Base-by-base conservation (phyloP, 2,888 invertebrate species). In the Nephrocerus scutellatus region DNA sequence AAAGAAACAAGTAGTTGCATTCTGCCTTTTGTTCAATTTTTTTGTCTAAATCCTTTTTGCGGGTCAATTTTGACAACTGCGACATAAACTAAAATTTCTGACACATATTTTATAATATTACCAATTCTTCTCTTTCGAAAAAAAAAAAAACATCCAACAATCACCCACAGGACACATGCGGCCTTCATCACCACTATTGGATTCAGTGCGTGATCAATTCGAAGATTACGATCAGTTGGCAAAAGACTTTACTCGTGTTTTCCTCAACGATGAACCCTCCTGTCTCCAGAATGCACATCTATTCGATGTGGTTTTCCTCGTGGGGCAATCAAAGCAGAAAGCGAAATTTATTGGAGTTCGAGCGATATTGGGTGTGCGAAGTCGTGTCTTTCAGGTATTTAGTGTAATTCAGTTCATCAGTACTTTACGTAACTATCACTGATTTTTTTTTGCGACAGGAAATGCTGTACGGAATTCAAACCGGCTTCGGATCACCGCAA, bases 161-260 rank as follows among this genome's bases (percentile, higher is more conserved):
- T 8, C 14, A 36, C 25, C 14, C n/a, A n/a, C 41, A 68, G 68
- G 85, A 34, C 91, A 91, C 67, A 91, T 91, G 91, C 74, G 92
- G 57, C 91, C 92, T 2, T 91, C 90, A 1, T 90, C 90, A 14
- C 92, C 92, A 1, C 75, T 93, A 23, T 72, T 92, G 51, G 92
- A 93, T 68, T 90, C 90, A 5, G 91, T 92, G 25, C 74, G 91
- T 54, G 92, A 92, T 71, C 85, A 89, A 62, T 92, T 92, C 63
- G 92, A 92, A 69, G 89, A 90, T 68, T 90, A 91, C 70, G 92
- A 92, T 66, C 89, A 90, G 63, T 72, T 92, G 39, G 90, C 91
- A 22, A 90, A 89, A 68, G 92, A 92, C 70, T 92, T 92, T 65
- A 87, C 89, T 7, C 74, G 82, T 54, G 86, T 86, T 54, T 92